These are phyloP conservation scores for Syrista parreyssii DNA, from an alignment of 2,888 invertebrate genomes.

Conservation along the genomic window DNA sequence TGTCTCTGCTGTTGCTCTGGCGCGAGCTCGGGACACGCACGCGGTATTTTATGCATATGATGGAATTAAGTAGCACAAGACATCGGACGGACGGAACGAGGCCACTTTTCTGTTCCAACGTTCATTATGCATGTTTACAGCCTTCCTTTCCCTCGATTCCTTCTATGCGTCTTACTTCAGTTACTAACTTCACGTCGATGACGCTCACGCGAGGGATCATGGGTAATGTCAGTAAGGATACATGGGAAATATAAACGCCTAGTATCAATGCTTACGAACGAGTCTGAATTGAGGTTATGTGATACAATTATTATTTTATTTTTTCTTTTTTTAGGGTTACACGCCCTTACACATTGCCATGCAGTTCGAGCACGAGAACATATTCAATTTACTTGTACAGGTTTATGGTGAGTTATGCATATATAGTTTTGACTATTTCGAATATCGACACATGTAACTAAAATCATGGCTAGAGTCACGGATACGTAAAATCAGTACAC, in stretches of 20 bases:
- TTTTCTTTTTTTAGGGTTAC: conserved; percentile 80
- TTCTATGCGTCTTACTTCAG: conserved; percentile 13
- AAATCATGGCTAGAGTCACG: neutral
- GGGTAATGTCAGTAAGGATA: neutral
- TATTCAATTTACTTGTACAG: conserved; percentile 88
- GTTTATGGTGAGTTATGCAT: conserved; percentile 82
- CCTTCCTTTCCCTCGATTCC: conserved; percentile 27
- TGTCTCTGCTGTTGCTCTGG: conserved; percentile 44
- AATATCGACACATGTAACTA: neutral
- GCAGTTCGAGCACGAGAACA: conserved; percentile 88
- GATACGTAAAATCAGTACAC: conserved; percentile 15
- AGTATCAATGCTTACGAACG: neutral
- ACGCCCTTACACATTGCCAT: conserved; percentile 93
- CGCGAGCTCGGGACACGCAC: conserved; percentile 2
- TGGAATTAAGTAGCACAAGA: conserved; percentile 5
- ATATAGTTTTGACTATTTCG: neutral
- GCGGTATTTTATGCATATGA: conserved; percentile 1
- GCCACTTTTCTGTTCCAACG: conserved; percentile 4
- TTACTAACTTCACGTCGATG: conserved; percentile 4
- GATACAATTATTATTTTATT: neutral
- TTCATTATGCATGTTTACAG: conserved; percentile 21
- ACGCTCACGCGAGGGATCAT: conserved; percentile 17
- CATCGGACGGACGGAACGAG: conserved; percentile 7
- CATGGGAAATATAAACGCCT: neutral
- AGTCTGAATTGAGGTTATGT: neutral